These are phyloP conservation scores for Mobula birostris DNA, from an alignment of 2,113 vertebrate genomes.

Conservation along the genomic window DNA sequence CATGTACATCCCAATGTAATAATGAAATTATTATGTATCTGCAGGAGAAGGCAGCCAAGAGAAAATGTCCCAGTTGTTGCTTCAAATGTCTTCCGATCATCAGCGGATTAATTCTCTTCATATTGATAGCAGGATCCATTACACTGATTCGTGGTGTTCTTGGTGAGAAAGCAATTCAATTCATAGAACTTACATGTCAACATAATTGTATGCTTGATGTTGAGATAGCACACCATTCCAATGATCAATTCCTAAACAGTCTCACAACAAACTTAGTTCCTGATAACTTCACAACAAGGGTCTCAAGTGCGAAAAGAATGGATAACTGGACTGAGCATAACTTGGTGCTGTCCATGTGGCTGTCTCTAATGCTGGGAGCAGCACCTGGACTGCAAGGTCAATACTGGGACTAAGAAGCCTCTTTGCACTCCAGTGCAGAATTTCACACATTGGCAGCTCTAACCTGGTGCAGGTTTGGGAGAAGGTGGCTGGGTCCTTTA, in stretches of 20 bases:
- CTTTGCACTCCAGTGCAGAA: not conserved
- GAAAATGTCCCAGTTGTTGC: not conserved
- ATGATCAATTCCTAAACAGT: not conserved
- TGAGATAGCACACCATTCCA: not conserved
- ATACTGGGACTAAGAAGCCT: not conserved
- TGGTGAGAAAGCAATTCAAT: not conserved
- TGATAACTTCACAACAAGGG: not conserved
- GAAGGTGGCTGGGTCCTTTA: no score
- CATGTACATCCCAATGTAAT: not conserved
- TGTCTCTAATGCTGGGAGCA: not conserved
- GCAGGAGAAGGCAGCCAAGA: not conserved
- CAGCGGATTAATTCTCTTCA: not conserved
- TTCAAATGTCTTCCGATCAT: not conserved
- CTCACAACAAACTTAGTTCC: not conserved
- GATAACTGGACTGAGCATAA: not conserved
- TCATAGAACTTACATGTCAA: not conserved
- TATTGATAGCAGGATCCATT: not conserved
- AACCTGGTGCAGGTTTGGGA: not conserved
- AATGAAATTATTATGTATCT: not conserved
- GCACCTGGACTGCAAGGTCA: not conserved
- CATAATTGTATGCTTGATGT: not conserved
- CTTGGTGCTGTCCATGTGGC: not conserved
- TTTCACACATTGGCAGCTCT: not conserved
- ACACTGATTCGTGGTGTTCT: conserved; percentile 11
- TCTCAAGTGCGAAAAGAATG: not conserved